Conservation (phyloP, 2,113 vertebrate species). For the Paramormyrops kingsleyae region DNA sequence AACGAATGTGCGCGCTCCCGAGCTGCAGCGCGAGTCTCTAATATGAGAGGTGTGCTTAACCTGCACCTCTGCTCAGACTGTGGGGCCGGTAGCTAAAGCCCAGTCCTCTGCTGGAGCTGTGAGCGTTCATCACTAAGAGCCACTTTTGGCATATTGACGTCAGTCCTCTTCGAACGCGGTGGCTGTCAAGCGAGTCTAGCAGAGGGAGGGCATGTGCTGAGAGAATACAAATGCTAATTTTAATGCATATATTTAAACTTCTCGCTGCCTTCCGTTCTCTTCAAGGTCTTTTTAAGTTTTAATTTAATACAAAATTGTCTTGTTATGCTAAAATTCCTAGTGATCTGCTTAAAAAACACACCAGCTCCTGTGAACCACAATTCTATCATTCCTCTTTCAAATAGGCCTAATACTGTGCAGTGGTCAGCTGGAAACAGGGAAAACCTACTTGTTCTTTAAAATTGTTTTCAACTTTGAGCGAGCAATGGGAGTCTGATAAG, state of each 20-base stretch:
- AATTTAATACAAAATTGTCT: neutral
- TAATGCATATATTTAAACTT: neutral
- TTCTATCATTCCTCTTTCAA: neutral
- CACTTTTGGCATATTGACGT: slow-evolving; percentile 20
- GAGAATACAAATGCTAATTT: neutral
- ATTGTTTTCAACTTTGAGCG: neutral
- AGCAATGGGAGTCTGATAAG: neutral
- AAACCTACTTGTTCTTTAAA: neutral
- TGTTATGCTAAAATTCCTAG: neutral
- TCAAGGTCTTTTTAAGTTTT: neutral
- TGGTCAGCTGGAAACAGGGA: slow-evolving; percentile 5
- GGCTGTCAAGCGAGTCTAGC: slow-evolving; percentile 26
- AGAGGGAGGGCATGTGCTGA: neutral
- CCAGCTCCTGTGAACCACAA: neutral
- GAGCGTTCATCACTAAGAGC: slow-evolving; percentile 21
- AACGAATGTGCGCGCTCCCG: neutral
- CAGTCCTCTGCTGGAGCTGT: slow-evolving; percentile 11
- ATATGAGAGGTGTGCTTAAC: neutral
- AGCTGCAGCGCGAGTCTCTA: neutral
- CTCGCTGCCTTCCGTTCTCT: neutral
- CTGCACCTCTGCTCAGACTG: neutral
- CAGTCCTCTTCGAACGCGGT: slow-evolving; percentile 29
- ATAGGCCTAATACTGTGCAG: neutral
- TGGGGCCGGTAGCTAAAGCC: neutral
- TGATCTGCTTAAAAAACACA: neutral